These are phyloP conservation scores for Timema cristinae DNA, from an alignment of 2,888 invertebrate species.

Conservation along the genomic window DNA sequence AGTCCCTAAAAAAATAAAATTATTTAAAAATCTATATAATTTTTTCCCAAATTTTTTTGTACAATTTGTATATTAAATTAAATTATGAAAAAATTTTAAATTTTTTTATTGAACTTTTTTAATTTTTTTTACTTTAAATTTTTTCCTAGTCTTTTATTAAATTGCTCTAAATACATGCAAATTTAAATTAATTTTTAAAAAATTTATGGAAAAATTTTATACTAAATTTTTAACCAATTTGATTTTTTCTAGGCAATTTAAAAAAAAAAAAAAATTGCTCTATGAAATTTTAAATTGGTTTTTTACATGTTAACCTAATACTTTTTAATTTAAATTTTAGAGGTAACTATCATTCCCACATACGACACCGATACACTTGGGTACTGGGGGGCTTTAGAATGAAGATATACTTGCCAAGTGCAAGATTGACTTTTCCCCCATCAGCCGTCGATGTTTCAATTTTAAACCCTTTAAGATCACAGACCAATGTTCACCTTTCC, in stretches of 20 bases:
- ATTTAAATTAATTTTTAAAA: background rate
- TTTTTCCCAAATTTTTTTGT: constrained; percentile 9
- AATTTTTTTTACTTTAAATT: background rate
- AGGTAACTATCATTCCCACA: constrained; percentile 96
- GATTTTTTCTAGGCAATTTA: background rate
- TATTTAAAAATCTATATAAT: background rate
- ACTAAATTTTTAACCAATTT: background rate
- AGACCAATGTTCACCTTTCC: constrained; percentile 97
- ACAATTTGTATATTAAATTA: constrained; percentile 3
- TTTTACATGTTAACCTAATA: background rate
- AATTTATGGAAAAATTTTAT: background rate
- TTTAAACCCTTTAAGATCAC: constrained; percentile 96
- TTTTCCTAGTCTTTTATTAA: background rate
- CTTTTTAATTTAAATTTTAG: constrained; percentile 45
- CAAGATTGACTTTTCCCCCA: constrained; percentile 93
- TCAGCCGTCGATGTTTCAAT: constrained; percentile 94
- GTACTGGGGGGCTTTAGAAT: constrained; percentile 95
- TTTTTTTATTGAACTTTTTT: background rate
- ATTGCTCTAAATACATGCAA: background rate
- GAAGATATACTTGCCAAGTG: constrained; percentile 86
- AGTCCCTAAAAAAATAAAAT: background rate
- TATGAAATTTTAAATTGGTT: background rate
- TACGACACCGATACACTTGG: constrained; percentile 95
- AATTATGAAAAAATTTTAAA: constrained; percentile 2
- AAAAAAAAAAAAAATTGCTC: background rate